Evolutionary conservation across 2,113 vertebrate species (phyloP).

Genomic region (Cottus gobio): DNA sequence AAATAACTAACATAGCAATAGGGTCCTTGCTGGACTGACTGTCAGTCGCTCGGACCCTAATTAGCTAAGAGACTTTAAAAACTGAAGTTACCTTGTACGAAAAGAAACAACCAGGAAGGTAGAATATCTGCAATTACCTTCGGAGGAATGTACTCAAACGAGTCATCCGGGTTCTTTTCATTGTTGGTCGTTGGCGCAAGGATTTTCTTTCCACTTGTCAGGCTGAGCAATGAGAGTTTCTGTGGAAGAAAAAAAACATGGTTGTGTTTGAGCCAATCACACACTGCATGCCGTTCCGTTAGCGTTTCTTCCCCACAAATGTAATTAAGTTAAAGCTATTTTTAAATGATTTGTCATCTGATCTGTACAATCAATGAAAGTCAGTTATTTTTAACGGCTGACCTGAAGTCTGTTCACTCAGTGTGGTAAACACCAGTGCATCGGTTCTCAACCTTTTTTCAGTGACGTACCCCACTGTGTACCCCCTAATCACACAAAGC

Average conservation of each 20-base stretch:
- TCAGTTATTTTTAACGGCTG: not conserved
- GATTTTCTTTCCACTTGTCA: conserved; percentile 86
- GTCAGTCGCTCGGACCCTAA: too few species aligned
- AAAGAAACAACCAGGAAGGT: not conserved
- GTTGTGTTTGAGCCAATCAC: not conserved
- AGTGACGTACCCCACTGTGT: too few species aligned
- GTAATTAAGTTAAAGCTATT: not conserved
- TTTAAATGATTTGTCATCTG: not conserved
- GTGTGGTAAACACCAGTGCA: not conserved
- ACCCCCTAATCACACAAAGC: too few species aligned
- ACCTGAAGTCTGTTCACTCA: not conserved
- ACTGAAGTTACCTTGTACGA: not conserved
- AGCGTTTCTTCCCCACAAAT: not conserved
- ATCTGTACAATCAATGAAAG: not conserved
- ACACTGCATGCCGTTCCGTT: not conserved
- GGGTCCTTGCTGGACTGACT: too few species aligned
- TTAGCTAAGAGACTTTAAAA: not conserved
- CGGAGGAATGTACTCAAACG: conserved; percentile 92
- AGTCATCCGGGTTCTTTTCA: conserved; percentile 80
- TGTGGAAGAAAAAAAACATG: conserved; percentile 53
- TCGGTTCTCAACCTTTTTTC: too few species aligned
- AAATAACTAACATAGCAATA: too few species aligned
- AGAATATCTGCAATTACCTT: conserved; percentile 80
- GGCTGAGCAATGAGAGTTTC: conserved; percentile 88
- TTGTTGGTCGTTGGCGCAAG: conserved; percentile 16